Evolutionary conservation across 2,113 vertebrate genomes (phyloP).

Genomic region (Gracilinanus agilis): DNA sequence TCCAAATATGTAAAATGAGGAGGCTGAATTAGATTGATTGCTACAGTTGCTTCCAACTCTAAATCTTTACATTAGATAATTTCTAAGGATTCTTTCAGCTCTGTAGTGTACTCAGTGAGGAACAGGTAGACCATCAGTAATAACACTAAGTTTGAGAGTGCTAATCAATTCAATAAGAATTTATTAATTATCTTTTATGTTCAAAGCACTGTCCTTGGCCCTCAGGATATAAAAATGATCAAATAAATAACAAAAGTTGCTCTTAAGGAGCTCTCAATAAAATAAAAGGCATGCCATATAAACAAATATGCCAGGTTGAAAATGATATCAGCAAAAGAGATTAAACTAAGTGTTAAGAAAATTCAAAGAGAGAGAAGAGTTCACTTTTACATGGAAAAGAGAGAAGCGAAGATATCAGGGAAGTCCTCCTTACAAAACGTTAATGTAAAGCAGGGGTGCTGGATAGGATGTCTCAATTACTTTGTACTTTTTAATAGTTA

Average conservation of each 20-base stretch:
- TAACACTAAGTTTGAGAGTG: not conserved
- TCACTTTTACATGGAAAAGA: not conserved
- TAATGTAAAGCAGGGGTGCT: slow-evolving; percentile 20
- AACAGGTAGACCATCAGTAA: not conserved
- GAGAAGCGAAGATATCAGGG: not conserved
- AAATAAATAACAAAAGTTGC: not conserved
- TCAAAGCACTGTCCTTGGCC: too few species aligned
- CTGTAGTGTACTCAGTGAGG: not conserved
- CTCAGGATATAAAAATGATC: not conserved
- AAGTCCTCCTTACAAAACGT: not conserved
- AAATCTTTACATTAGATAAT: not conserved
- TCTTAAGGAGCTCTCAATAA: not conserved
- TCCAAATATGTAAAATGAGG: not conserved
- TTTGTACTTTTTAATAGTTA: slow-evolving; percentile 41
- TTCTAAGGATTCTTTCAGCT: not conserved
- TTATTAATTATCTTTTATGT: too few species aligned
- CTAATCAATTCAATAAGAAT: too few species aligned
- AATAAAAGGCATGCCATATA: not conserved
- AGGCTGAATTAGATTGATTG: not conserved
- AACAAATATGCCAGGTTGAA: not conserved
- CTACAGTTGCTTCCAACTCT: not conserved
- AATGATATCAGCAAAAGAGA: not conserved
- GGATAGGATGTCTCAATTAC: slow-evolving; percentile 8
- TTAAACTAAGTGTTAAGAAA: not conserved
- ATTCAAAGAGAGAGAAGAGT: not conserved